phyloP scores from a whole-genome alignment of 2,888 invertebrate genomes.

The Parelbella ahira region DNA sequence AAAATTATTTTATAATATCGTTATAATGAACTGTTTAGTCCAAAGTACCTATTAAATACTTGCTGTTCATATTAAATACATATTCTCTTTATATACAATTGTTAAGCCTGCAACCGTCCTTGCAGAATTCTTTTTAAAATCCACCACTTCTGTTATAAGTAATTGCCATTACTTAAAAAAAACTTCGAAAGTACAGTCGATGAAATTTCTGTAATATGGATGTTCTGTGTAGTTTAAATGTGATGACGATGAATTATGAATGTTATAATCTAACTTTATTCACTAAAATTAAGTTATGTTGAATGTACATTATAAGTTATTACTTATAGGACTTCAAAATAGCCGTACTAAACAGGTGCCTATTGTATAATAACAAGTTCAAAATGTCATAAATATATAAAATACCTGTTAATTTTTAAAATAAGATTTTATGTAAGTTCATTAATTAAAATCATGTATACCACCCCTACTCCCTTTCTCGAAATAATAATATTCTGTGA shows the following conservation, averaged over 20 bases:
- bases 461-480: conserved; percentile 46
- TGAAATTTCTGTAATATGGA: conserved; percentile 16
- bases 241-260: conserved; percentile 21
- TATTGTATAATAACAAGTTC: conserved; percentile 35
- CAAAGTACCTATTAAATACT: conserved; percentile 10
- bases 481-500: conserved; percentile 78
- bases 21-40: conserved; percentile 17
- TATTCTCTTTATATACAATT: conserved; percentile 25
- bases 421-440: conserved; percentile 41
- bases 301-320: conserved; percentile 14
- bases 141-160: conserved; percentile 11
- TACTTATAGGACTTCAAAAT: conserved; percentile 16
- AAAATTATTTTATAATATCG: conserved; percentile 4
- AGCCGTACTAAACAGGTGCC: conserved; percentile 39
- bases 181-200: too few relatives aligned
- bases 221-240: conserved; percentile 36
- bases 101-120: conserved; percentile 34
- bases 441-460: conserved; percentile 44
- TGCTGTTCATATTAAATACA: conserved; percentile 21
- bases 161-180: conserved; percentile 21
- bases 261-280: conserved; percentile 14
- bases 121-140: conserved; percentile 28
- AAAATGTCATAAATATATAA: conserved; percentile 11
- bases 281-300: conserved; percentile 15
- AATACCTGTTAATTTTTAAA: conserved; percentile 31